These are phyloP conservation scores for Thripadectes ignobilis DNA, from an alignment of 2,797 vertebrate species.

Conservation along the genomic window DNA sequence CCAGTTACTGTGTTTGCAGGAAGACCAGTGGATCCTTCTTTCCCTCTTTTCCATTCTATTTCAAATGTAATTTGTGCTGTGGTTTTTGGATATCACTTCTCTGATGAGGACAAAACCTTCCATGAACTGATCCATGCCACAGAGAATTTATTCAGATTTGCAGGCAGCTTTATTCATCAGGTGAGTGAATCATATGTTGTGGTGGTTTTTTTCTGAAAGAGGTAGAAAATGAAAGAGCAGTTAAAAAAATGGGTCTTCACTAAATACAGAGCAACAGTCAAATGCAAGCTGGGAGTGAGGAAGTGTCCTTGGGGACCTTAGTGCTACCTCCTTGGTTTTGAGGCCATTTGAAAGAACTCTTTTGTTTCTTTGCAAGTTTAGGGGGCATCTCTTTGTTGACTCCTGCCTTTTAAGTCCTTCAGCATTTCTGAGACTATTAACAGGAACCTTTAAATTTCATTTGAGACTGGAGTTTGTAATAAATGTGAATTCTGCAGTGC, in stretches of 20 bases:
- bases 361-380: neutral
- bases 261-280: neutral
- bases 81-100: conserved; percentile 59
- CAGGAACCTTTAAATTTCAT: neutral
- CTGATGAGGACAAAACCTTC: conserved; percentile 49
- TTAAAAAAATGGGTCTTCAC: neutral
- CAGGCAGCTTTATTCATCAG: conserved; percentile 1
- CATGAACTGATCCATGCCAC: conserved; percentile 10
- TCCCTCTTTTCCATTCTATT: conserved; percentile 57
- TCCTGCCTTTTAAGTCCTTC: neutral
- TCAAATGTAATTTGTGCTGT: conserved; percentile 61
- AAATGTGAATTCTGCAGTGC: neutral
- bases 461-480: neutral
- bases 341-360: neutral
- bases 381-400: neutral
- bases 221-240: neutral
- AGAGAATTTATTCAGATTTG: conserved; percentile 27
- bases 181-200: neutral
- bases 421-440: neutral
- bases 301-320: neutral
- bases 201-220: neutral
- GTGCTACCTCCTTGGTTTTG: neutral
- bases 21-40: conserved; percentile 48
- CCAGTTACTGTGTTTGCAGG: conserved; percentile 40
- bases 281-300: neutral